phyloP scores from a whole-genome alignment of 2,888 invertebrate species.

The Drosophila engyochracea region DNA sequence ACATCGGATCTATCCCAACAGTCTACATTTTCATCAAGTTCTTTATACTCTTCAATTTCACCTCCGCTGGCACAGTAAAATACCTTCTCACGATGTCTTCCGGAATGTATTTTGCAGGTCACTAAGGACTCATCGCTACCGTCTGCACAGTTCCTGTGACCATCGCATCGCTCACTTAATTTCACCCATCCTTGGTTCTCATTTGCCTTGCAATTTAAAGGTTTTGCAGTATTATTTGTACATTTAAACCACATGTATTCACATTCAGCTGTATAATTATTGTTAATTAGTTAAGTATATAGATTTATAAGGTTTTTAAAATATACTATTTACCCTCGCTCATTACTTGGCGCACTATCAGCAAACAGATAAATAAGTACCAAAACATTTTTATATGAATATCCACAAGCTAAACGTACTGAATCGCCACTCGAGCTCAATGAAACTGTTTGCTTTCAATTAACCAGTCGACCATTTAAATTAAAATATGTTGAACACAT shows the following conservation, averaged over 20 bases:
- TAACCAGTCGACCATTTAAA: background rate
- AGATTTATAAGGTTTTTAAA: background rate
- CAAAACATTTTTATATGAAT: conserved; percentile 4
- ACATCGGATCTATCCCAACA: conserved; percentile 32
- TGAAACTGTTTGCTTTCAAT: background rate
- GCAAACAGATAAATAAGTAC: background rate
- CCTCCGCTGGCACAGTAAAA: conserved; percentile 31
- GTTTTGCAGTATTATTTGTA: background rate
- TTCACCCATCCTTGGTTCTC: conserved; percentile 11
- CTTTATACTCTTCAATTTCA: background rate
- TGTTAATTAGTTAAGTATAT: background rate
- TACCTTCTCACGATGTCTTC: rapidly evolving
- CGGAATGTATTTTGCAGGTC: conserved; percentile 17
- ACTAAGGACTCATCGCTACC: conserved; percentile 32
- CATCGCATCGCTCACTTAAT: background rate
- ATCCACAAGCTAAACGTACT: background rate
- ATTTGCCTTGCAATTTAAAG: background rate
- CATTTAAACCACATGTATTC: conserved; percentile 9
- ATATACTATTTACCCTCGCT: background rate
- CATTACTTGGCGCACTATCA: conserved; percentile 3
- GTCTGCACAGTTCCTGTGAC: conserved; percentile 11
- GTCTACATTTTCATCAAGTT: background rate
- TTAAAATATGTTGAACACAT: background rate
- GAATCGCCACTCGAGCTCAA: background rate
- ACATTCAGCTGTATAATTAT: background rate